Percentiles rank a stretch among this genome's conserved stretches.
Conservation (phyloP, 1,140 invertebrate species). For the Temnothorax nylanderi region DNA sequence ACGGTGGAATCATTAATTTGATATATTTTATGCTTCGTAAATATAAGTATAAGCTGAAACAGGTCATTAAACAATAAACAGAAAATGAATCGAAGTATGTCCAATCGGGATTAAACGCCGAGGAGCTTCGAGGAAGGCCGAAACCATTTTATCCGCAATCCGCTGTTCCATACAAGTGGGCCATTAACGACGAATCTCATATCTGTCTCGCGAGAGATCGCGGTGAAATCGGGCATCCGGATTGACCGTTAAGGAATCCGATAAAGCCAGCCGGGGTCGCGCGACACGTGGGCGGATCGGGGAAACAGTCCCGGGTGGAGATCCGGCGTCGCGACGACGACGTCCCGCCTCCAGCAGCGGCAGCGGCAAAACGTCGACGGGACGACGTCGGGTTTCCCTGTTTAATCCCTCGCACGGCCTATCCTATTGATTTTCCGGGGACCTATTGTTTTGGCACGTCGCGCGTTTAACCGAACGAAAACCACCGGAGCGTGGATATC, state of each 20-base stretch:
- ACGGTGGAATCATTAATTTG: not conserved
- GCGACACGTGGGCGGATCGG: not conserved
- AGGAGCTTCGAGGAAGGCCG: not conserved
- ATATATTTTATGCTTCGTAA: too few species aligned
- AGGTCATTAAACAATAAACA: too few species aligned
- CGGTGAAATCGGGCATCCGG: not conserved
- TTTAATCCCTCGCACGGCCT: constrained; percentile 75
- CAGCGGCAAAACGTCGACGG: too few species aligned
- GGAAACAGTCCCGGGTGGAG: constrained; percentile 25
- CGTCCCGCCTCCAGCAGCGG: not conserved
- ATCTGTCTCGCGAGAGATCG: constrained; percentile 3
- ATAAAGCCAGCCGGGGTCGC: not conserved
- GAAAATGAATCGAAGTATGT: too few species aligned
- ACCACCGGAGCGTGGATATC: constrained; percentile 24
- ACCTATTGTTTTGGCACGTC: constrained; percentile 79
- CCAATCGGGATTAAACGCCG: not conserved
- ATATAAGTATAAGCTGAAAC: too few species aligned
- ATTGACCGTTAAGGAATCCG: not conserved
- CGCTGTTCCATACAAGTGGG: not conserved
- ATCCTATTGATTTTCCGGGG: constrained; percentile 80
- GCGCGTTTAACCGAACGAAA: constrained; percentile 71
- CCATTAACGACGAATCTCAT: not conserved
- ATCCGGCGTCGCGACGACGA: constrained; percentile 3
- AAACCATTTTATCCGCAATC: not conserved
- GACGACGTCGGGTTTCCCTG: constrained; percentile 59